phyloP scores from a whole-genome alignment of 2,888 invertebrate genomes.

The Deilephila porcellus region DNA sequence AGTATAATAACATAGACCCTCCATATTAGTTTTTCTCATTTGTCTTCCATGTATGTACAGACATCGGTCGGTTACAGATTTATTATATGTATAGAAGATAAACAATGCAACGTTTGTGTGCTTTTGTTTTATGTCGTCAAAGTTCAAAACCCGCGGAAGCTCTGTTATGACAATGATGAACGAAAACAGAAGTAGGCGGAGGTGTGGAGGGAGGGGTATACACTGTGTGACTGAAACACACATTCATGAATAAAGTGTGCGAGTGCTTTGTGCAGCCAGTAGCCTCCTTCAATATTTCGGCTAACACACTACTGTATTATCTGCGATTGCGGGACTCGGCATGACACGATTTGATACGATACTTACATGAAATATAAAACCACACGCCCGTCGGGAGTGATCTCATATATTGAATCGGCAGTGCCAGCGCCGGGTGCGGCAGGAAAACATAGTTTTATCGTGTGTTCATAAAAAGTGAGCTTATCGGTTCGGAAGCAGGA shows the following conservation, averaged over 20 bases:
- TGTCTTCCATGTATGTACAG: no score
- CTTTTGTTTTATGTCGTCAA: neutral
- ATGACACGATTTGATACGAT: neutral
- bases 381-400: conserved; percentile 45
- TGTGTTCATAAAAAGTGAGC: conserved; percentile 43
- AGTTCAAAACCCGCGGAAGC: neutral
- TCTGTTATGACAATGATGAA: neutral
- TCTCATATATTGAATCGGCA: conserved; percentile 45
- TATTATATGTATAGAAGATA: no score
- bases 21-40: no score
- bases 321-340: neutral
- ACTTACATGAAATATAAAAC: conserved; percentile 45
- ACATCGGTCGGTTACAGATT: no score
- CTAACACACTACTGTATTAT: neutral
- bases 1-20: no score
- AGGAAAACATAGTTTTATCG: conserved; percentile 38
- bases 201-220: neutral
- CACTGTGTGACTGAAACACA: no score
- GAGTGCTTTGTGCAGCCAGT: neutral
- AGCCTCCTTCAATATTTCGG: neutral
- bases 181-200: neutral
- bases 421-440: conserved; percentile 38
- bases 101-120: no score
- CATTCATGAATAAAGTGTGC: neutral
- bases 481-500: conserved; percentile 71